Conservation (phyloP, 2,888 invertebrate species). For the Dynastes maya region DNA sequence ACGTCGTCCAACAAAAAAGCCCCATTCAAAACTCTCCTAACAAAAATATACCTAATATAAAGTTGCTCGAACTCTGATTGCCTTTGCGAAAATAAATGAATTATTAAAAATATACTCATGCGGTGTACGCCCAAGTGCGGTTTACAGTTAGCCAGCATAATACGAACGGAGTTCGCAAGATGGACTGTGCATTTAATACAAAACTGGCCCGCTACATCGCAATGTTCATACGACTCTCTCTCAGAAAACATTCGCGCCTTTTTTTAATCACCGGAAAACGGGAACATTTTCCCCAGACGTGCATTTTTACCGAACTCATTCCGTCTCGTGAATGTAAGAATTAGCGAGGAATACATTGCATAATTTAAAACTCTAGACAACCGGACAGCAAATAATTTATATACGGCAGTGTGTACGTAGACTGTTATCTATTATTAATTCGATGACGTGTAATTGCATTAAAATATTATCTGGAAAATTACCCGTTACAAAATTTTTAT, state of each 20-base stretch:
- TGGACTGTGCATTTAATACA: neutral
- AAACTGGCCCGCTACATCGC: neutral
- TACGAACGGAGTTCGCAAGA: neutral
- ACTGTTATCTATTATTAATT: neutral
- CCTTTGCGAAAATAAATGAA: constrained; percentile 63
- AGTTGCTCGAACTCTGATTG: constrained; percentile 61
- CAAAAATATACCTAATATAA: constrained; percentile 57
- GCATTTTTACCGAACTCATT: constrained; percentile 67
- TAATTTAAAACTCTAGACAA: constrained; percentile 15
- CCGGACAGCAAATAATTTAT: neutral
- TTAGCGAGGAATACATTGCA: constrained; percentile 59
- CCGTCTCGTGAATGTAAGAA: constrained; percentile 62
- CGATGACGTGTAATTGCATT: neutral
- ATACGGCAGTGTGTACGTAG: neutral
- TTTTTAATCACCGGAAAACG: constrained; percentile 64
- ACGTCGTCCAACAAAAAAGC: constrained; percentile 53
- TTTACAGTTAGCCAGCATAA: constrained; percentile 50
- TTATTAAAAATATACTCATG: constrained; percentile 59
- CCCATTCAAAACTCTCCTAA: constrained; percentile 53
- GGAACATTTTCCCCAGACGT: constrained; percentile 65
- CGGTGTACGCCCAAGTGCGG: constrained; percentile 40
- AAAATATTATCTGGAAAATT: too few species aligned
- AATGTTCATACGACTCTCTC: constrained; percentile 41
- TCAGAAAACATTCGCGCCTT: constrained; percentile 59
- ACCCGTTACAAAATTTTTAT: too few species aligned